phyloP scores from a whole-genome alignment of 2,113 vertebrate species.

The Gasterosteus aculeatus region DNA sequence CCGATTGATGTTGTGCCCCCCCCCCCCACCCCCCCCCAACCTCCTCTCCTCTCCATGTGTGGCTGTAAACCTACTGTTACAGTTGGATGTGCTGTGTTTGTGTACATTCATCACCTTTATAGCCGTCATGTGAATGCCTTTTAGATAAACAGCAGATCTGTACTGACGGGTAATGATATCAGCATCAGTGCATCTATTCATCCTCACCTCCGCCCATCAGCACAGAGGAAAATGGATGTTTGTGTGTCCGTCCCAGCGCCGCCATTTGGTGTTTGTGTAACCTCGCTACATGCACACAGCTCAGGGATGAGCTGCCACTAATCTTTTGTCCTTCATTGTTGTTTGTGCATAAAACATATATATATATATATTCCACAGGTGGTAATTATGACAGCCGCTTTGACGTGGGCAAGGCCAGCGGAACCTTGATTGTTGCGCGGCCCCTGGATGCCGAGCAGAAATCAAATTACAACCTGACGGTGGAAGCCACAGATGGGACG shows the following conservation, averaged over 20 bases:
- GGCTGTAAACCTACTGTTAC: constrained; percentile 3
- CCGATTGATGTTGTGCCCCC: constrained; percentile 52
- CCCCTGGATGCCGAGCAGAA: constrained; percentile 95
- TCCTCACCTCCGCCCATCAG: constrained; percentile 12
- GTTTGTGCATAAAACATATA: constrained; percentile 40
- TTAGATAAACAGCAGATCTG: constrained; percentile 11
- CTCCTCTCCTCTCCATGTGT: constrained; percentile 10
- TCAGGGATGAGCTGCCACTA: constrained; percentile 55
- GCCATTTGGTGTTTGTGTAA: constrained; percentile 46
- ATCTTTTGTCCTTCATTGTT: constrained; percentile 61
- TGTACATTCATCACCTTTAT: constrained; percentile 9
- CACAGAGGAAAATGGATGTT: constrained; percentile 44
- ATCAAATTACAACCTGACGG: constrained; percentile 97
- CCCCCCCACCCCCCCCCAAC: neutral
- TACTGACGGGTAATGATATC: neutral
- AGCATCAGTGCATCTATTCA: constrained; percentile 17
- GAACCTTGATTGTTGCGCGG: constrained; percentile 92
- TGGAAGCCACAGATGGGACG: constrained; percentile 96
- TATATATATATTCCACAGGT: constrained; percentile 80
- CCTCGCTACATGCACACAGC: constrained; percentile 33
- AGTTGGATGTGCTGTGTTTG: neutral
- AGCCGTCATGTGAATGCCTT: constrained; percentile 15
- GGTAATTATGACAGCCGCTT: constrained; percentile 97
- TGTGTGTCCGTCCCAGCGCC: constrained; percentile 12
- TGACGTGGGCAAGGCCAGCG: constrained; percentile 95